Conservation (phyloP, 2,888 invertebrate species). For the Scrobipalpa costella region DNA sequence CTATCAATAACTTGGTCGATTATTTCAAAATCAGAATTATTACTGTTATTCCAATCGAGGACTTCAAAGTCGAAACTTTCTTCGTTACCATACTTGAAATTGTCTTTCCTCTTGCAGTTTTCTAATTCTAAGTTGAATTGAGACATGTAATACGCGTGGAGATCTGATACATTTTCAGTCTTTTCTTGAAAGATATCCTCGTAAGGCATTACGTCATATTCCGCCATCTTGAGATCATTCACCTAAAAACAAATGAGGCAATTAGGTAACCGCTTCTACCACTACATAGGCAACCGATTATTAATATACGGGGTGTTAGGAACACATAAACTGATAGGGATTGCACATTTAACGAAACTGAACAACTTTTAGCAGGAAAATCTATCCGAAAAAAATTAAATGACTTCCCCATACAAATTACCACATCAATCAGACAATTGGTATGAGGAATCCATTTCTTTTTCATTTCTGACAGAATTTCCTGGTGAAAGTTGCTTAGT, state of each 20-base stretch:
- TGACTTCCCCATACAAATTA: too few relatives aligned
- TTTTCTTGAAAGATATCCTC: slow-evolving; percentile 66
- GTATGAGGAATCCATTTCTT: too few relatives aligned
- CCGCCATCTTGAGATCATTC: slow-evolving; percentile 74
- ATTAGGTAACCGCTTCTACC: background rate
- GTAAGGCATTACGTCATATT: slow-evolving; percentile 67
- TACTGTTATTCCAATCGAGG: slow-evolving; percentile 56
- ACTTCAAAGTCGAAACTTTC: slow-evolving; percentile 75
- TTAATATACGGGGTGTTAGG: too few relatives aligned
- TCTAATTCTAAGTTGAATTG: slow-evolving; percentile 77
- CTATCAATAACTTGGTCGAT: slow-evolving; percentile 67
- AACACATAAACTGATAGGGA: too few relatives aligned
- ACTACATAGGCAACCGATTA: background rate
- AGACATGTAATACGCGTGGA: slow-evolving; percentile 77
- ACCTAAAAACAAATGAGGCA: slow-evolving; percentile 35
- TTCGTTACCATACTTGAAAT: slow-evolving; percentile 66
- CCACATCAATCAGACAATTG: too few relatives aligned
- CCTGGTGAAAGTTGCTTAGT: too few relatives aligned
- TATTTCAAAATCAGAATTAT: slow-evolving; percentile 60
- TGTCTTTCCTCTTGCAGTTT: slow-evolving; percentile 62
- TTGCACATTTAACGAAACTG: too few relatives aligned
- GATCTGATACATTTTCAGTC: slow-evolving; percentile 65
- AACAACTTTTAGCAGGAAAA: too few relatives aligned
- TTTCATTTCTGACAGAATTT: too few relatives aligned
- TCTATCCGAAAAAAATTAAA: too few relatives aligned